Evolutionary conservation across 2,113 vertebrate species (phyloP), one percentile per base, ranked within the genome.

Genomic region (Oceanites oceanicus): DNA sequence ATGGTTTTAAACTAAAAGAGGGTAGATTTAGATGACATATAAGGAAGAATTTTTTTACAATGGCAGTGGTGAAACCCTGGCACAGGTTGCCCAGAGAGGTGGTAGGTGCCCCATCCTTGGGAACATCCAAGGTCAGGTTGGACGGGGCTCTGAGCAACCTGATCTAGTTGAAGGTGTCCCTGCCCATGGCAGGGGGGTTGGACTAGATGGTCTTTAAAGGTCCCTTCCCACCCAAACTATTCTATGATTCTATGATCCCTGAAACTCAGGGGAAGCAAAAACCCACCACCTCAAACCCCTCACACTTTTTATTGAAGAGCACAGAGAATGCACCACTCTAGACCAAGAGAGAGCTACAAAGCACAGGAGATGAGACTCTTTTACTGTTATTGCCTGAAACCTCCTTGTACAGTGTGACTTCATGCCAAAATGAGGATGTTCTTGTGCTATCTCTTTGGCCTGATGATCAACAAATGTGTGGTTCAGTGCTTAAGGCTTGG

Each of bases 281-380:
- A 0, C 1, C 3, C 29, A 44, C 1, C 1, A 10, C 17, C 16
- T 68, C 30, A 61, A 73, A 16, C 7, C 1, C 9, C 23, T 86
- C 44, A 10, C 0, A 1, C 0, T 63, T 16, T 68, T 59, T 27
- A 22, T 36, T 38, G 38, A 70, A 20, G 10, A 53, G 4, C 3
- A 29, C 14, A 66, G 9, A 76, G 45, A 76, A 68, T 10, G 12
- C 8, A 67, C 9, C 20, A 38, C 22, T 65, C 13, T 12, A 34
- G 30, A 45, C 12, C 36, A 32, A 40, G n/a, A 77, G 16, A 47
- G 9, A 55, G 49, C 20, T 50, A 27, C 29, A 19, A 14, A 63
- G 15, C 38, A 38, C 22, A 25, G 11, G 22, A 77, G n/a, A 52
- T 17, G 17, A 59, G 29, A 34, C 3, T 44, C 7, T 8, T 73